phyloP scores from a whole-genome alignment of 2,113 vertebrate species.

The Odocoileus hemionus region DNA sequence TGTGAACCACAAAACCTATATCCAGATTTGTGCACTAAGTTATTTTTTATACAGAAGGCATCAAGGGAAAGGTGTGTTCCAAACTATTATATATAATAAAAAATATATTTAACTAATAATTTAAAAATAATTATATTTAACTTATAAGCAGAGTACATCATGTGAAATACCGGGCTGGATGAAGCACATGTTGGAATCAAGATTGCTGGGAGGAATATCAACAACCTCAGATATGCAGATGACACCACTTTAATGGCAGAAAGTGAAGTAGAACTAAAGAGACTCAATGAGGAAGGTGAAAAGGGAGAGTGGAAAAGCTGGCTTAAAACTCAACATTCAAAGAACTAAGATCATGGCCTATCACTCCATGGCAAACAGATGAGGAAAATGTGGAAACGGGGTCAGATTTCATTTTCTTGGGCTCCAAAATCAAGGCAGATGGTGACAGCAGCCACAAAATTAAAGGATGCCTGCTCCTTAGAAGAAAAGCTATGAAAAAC shows the following conservation, averaged over 20 bases:
- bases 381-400: background rate
- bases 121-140: background rate
- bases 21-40: background rate
- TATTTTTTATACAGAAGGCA: background rate
- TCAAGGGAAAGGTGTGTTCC: background rate
- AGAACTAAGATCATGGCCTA: background rate
- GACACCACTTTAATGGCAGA: background rate
- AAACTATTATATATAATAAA: background rate
- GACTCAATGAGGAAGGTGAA: background rate
- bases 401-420: background rate
- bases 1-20: background rate
- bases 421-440: fast-evolving
- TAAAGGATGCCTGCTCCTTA: background rate
- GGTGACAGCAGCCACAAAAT: background rate
- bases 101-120: background rate
- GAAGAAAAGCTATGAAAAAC: background rate
- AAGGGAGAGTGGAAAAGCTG: background rate
- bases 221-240: background rate
- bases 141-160: background rate
- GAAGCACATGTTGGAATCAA: background rate
- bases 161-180: background rate
- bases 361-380: background rate
- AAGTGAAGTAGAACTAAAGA: background rate
- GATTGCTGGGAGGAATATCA: background rate
- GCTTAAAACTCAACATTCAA: background rate